Evolutionary conservation across 2,888 invertebrate species (phyloP).

Genomic region (Trichopoda pennipes): DNA sequence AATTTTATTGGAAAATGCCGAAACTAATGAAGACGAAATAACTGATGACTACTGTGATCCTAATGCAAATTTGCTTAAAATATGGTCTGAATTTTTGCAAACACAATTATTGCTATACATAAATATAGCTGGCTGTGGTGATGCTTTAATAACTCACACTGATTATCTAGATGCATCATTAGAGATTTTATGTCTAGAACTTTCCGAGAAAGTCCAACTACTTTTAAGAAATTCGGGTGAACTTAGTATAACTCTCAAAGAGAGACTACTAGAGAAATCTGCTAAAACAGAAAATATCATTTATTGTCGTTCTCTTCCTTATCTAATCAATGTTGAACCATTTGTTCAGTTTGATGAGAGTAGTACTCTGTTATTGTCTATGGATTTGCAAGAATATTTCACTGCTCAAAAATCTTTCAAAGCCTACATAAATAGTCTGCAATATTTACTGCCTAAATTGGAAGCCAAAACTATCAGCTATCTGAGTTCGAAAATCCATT

Average conservation of each 20-base stretch:
- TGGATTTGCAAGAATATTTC: conserved; percentile 74
- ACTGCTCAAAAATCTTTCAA: conserved; percentile 71
- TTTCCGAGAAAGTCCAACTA: conserved; percentile 73
- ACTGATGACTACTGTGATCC: conserved; percentile 78
- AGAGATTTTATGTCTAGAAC: conserved; percentile 72
- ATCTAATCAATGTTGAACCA: conserved; percentile 71
- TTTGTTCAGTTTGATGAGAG: conserved; percentile 77
- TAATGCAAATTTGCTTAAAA: conserved; percentile 75
- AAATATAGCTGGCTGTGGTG: conserved; percentile 73
- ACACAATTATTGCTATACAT: conserved; percentile 73
- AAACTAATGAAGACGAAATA: conserved; percentile 74
- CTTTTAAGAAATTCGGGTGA: conserved; percentile 74
- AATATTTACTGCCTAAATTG: conserved; percentile 76
- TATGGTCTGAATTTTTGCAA: conserved; percentile 76
- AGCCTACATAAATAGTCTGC: conserved; percentile 74
- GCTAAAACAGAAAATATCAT: conserved; percentile 71
- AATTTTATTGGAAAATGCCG: conserved; percentile 46
- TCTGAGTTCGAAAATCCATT: conserved; percentile 73
- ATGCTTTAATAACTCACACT: conserved; percentile 70
- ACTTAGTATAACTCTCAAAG: conserved; percentile 72
- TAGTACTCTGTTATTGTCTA: conserved; percentile 75
- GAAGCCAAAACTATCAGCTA: conserved; percentile 72
- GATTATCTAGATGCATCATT: conserved; percentile 56
- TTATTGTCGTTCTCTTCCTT: conserved; percentile 73
- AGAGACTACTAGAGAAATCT: conserved; percentile 73